Percentiles rank a stretch among this genome's conserved stretches.
Conservation (phyloP, 2,797 vertebrate genomes). For the Sebastes minor region DNA sequence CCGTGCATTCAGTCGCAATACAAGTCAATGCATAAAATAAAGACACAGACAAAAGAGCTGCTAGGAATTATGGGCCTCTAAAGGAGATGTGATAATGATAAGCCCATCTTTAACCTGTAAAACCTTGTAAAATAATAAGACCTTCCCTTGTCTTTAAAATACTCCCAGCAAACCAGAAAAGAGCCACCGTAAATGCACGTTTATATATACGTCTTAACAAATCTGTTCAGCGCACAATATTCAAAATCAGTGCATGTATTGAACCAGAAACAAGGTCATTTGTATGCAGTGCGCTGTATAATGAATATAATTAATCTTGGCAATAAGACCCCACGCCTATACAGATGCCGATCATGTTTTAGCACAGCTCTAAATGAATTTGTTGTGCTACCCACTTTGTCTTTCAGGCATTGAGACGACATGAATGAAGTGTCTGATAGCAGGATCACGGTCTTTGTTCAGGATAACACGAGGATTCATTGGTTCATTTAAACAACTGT, state of each 20-base stretch:
- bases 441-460: constrained; percentile 77
- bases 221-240: constrained; percentile 25
- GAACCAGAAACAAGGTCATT: constrained; percentile 62
- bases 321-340: constrained; percentile 69
- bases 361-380: constrained; percentile 79
- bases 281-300: constrained; percentile 62
- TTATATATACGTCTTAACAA: constrained; percentile 3
- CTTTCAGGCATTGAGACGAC: constrained; percentile 74
- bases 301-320: constrained; percentile 78
- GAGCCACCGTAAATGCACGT: not conserved
- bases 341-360: constrained; percentile 82
- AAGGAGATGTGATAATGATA: not conserved
- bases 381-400: constrained; percentile 82
- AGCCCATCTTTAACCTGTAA: not conserved
- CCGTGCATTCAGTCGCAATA: not conserved
- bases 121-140: not conserved
- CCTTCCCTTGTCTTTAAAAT: not conserved
- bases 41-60: not conserved
- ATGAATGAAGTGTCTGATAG: constrained; percentile 79
- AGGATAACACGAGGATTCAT: constrained; percentile 69
- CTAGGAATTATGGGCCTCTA: not conserved
- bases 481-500: constrained; percentile 75
- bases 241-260: constrained; percentile 37
- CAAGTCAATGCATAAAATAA: not conserved
- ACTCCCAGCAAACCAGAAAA: not conserved